A percentile compares a stretch with the other conserved stretches of the same genome.
Evolutionary conservation across 2,888 invertebrate genomes (phyloP).

Genomic region (Ariolimax columbianus): DNA sequence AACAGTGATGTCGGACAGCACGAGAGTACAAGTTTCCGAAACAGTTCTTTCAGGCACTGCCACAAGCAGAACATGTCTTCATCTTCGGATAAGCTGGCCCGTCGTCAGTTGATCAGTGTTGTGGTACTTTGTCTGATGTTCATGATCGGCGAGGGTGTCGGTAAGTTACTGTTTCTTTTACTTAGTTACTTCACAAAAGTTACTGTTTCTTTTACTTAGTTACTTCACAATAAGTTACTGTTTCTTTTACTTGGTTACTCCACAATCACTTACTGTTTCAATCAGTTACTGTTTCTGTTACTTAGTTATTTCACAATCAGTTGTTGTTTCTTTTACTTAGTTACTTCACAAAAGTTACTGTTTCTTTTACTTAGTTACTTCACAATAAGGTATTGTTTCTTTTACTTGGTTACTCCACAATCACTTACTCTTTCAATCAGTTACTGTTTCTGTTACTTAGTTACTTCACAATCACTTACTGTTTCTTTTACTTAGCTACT

Average conservation of each 20-base stretch:
- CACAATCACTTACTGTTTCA: slow-evolving; percentile 77
- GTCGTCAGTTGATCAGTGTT: slow-evolving; percentile 74
- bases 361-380: neutral
- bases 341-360: neutral
- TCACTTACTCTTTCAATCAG: slow-evolving; percentile 77
- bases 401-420: slow-evolving; percentile 72
- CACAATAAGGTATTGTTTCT: neutral
- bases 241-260: slow-evolving; percentile 56
- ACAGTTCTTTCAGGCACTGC: slow-evolving; percentile 50
- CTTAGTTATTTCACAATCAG: too few relatives aligned
- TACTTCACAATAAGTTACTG: neutral
- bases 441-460: too few relatives aligned
- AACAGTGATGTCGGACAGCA: neutral
- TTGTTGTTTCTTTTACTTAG: neutral
- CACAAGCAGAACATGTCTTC: slow-evolving; percentile 47
- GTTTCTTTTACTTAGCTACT: neutral
- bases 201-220: neutral
- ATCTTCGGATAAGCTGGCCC: slow-evolving; percentile 65
- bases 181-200: neutral
- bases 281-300: slow-evolving; percentile 65
- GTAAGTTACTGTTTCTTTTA: slow-evolving; percentile 60
- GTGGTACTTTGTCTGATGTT: slow-evolving; percentile 71
- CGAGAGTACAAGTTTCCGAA: neutral
- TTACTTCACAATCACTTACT: too few relatives aligned
- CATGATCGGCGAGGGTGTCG: slow-evolving; percentile 78